Evolutionary conservation across 2,797 vertebrate species (phyloP).

Genomic region (Spondyliosoma cantharus): DNA sequence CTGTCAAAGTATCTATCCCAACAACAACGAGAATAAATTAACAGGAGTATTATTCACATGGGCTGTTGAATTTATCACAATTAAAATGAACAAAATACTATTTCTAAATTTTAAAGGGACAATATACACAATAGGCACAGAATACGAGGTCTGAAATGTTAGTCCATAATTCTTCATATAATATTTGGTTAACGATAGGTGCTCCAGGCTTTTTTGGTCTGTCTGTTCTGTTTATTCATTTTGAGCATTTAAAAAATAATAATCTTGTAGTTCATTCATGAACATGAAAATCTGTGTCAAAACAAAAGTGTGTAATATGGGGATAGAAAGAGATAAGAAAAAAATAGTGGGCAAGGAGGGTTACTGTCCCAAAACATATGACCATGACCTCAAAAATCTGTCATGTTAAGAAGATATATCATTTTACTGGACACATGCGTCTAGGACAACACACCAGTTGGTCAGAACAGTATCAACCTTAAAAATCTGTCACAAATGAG

Average conservation of each 20-base stretch:
- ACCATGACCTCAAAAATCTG: not conserved
- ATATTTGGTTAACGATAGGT: not conserved
- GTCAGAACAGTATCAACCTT: not conserved
- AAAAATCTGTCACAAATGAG: not conserved
- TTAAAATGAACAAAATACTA: not conserved
- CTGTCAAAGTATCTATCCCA: conserved; percentile 23
- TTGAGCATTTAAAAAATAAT: conserved; percentile 8
- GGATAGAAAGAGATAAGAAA: not conserved
- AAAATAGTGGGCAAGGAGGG: not conserved
- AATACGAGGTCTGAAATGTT: not conserved
- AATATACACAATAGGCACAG: not conserved
- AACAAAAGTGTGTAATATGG: not conserved
- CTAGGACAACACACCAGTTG: no score
- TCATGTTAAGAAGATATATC: no score
- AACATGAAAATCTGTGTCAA: conserved; percentile 19
- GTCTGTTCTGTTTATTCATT: conserved; percentile 1
- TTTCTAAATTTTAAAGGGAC: no score
- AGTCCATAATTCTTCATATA: not conserved
- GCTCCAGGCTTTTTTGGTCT: conserved; percentile 8
- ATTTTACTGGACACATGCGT: no score
- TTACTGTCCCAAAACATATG: not conserved
- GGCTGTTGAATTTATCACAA: not conserved
- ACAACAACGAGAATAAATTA: not conserved
- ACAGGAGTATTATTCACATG: not conserved
- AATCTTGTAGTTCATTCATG: not conserved